Conservation (phyloP, 2,888 invertebrate genomes). For the Tipula helvola region DNA sequence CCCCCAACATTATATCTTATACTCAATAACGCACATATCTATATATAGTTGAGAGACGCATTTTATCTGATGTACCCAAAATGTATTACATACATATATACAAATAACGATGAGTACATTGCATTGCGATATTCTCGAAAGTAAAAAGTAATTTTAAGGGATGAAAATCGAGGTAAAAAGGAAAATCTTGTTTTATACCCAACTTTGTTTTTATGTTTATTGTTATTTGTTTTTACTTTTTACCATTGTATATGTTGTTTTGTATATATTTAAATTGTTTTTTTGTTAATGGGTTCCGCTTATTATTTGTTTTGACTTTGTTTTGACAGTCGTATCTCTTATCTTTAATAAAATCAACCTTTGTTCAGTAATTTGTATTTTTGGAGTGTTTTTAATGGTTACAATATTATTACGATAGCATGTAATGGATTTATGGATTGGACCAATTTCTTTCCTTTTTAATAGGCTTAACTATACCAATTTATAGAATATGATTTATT, state of each 20-base stretch:
- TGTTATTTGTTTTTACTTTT: neutral
- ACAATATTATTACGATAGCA: no score
- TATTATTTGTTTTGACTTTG: neutral
- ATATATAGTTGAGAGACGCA: neutral
- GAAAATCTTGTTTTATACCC: neutral
- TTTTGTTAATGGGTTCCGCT: neutral
- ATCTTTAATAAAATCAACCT: neutral
- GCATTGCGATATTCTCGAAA: neutral
- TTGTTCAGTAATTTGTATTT: neutral
- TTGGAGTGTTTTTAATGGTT: no score
- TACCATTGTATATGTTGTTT: neutral
- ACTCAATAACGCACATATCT: neutral
- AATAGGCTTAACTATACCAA: no score
- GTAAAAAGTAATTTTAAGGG: neutral
- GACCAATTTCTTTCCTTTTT: no score
- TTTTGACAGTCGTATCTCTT: neutral
- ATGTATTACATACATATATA: neutral
- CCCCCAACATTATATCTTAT: neutral
- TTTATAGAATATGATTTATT: no score
- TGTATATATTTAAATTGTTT: neutral
- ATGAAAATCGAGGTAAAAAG: neutral
- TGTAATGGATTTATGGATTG: no score
- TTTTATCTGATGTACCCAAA: neutral
- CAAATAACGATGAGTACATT: neutral
- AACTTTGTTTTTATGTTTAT: neutral